Evolutionary conservation across 2,113 vertebrate species (phyloP).

Genomic region (Anguilla japonica): DNA sequence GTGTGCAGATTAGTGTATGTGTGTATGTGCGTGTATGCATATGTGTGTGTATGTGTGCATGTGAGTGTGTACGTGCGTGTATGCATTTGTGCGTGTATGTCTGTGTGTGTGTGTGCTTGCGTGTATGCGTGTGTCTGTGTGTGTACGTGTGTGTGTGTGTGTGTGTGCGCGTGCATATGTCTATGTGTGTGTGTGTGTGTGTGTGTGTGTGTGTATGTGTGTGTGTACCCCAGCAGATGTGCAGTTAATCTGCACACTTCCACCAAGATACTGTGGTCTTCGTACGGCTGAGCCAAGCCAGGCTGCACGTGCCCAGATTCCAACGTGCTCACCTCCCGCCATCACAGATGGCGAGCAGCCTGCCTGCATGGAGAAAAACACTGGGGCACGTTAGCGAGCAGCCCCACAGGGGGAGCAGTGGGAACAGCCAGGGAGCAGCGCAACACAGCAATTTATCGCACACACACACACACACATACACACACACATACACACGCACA

Average conservation of each 20-base stretch:
- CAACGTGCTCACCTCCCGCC: slow-evolving; percentile 34
- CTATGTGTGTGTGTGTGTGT: not conserved
- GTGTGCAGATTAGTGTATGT: not conserved
- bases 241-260: slow-evolving; percentile 37
- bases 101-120: no score
- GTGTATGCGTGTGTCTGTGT: not conserved
- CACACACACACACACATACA: not conserved
- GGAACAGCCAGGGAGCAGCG: not conserved
- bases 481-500: not conserved
- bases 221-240: slow-evolving; percentile 36
- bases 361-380: not conserved
- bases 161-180: not conserved
- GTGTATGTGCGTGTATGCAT: slow-evolving; percentile 6
- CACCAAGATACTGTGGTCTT: not conserved
- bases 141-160: slow-evolving; percentile 3
- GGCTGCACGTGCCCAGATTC: slow-evolving; percentile 47
- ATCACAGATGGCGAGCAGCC: slow-evolving; percentile 44
- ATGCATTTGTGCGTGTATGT: not conserved
- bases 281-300: slow-evolving; percentile 31
- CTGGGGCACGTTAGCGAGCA: not conserved
- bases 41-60: not conserved
- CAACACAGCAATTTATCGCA: slow-evolving; percentile 2
- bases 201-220: not conserved
- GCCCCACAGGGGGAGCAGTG: not conserved
- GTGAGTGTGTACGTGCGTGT: not conserved